Percentiles rank a stretch among this genome's conserved stretches.
Evolutionary conservation across 2,888 invertebrate species (phyloP).

Genomic region (Pterobdella sp.): DNA sequence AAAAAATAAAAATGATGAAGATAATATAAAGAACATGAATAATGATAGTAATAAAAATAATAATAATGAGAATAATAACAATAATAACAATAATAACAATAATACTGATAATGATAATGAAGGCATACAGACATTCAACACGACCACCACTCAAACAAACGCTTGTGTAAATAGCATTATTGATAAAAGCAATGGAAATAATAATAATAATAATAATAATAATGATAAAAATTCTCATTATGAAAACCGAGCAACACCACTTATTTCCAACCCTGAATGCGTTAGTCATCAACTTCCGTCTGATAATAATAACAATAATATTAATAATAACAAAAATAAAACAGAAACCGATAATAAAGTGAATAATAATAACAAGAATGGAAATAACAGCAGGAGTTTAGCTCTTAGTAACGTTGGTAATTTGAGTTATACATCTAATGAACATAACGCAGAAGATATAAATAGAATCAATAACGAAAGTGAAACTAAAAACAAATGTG

Average conservation of each 20-base stretch:
- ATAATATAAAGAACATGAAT: not conserved
- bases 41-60: not conserved
- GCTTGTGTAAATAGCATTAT: not conserved
- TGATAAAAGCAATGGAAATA: constrained; percentile 6
- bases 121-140: too few species aligned
- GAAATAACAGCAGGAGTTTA: too few species aligned
- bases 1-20: not conserved
- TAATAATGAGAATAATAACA: not conserved
- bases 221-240: not conserved
- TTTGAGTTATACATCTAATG: too few species aligned
- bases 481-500: too few species aligned
- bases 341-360: not conserved
- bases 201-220: not conserved
- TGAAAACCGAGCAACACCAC: not conserved
- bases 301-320: not conserved
- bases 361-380: not conserved
- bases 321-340: not conserved
- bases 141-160: not conserved
- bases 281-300: not conserved
- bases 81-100: not conserved
- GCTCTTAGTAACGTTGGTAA: too few species aligned
- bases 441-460: too few species aligned
- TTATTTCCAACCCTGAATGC: too few species aligned
- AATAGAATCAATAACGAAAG: too few species aligned
- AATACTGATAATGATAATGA: not conserved